Conservation (phyloP, 2,113 vertebrate species). For the Caloenas nicobarica region DNA sequence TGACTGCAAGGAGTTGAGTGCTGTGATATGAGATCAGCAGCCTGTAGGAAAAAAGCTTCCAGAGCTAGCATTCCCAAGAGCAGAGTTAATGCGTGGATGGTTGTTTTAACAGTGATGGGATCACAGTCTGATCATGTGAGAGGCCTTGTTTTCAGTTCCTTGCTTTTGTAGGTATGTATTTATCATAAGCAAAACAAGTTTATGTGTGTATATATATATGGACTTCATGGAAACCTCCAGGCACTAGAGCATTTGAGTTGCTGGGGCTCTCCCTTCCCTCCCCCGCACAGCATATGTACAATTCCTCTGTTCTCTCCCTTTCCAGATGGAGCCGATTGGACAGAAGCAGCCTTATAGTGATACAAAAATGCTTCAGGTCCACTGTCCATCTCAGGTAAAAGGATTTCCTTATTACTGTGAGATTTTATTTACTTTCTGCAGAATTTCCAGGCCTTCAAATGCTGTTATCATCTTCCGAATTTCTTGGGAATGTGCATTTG, state of each 20-base stretch:
- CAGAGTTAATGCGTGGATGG: neutral
- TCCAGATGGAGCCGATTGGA: constrained; percentile 72
- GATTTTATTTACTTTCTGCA: neutral
- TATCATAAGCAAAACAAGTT: neutral
- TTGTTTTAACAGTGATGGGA: neutral
- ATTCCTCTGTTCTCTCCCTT: neutral
- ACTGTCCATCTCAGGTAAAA: constrained; percentile 75
- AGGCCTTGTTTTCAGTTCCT: neutral
- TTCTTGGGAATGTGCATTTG: neutral
- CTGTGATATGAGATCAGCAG: neutral
- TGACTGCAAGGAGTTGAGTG: neutral
- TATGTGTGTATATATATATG: neutral
- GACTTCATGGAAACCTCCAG: neutral
- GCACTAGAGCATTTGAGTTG: neutral
- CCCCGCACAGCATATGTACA: neutral
- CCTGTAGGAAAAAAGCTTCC: neutral
- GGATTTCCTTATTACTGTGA: neutral
- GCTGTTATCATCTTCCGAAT: neutral
- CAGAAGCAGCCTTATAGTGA: constrained; percentile 41
- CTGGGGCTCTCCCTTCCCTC: neutral
- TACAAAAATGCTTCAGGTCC: neutral
- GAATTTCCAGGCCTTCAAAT: neutral
- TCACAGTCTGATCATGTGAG: neutral
- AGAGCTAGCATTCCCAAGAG: neutral
- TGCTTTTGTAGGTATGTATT: neutral